phyloP scores from a whole-genome alignment of 2,797 vertebrate genomes.

The Neoniphon sammara region DNA sequence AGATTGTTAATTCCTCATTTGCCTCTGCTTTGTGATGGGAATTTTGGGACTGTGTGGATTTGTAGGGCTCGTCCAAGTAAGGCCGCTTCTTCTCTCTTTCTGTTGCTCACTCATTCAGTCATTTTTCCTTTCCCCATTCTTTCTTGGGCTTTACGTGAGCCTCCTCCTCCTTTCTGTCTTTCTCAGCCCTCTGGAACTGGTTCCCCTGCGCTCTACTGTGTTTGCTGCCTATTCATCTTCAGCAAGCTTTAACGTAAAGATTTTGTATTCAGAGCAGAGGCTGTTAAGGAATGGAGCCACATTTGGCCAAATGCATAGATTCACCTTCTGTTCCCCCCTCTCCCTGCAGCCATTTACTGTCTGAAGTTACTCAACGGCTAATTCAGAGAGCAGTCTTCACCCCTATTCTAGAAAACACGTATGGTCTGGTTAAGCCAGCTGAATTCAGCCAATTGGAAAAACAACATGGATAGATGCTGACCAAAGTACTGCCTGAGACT shows the following conservation, averaged over 20 bases:
- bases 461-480: conserved; percentile 44
- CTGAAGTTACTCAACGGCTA: neutral
- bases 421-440: conserved; percentile 76
- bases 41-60: conserved; percentile 68
- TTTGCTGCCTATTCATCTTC: conserved; percentile 22
- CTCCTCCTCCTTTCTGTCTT: conserved; percentile 71
- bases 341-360: conserved; percentile 66
- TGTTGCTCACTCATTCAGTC: conserved; percentile 32
- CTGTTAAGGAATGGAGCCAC: conserved; percentile 16
- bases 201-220: conserved; percentile 64
- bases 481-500: conserved; percentile 88
- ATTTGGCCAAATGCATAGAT: conserved; percentile 79
- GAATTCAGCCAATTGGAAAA: conserved; percentile 66
- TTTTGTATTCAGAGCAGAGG: conserved; percentile 25
- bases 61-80: conserved; percentile 44
- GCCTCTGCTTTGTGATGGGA: conserved; percentile 45
- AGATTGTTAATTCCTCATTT: conserved; percentile 39
- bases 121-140: conserved; percentile 2
- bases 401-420: conserved; percentile 80
- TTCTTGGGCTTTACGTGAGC: conserved; percentile 64
- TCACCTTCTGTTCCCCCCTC: conserved; percentile 68
- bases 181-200: conserved; percentile 74
- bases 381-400: conserved; percentile 73
- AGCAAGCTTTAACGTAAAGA: conserved; percentile 19
- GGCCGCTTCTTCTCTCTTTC: conserved; percentile 10